Evolutionary conservation across 92 coral and sea anemone species (phyloP).

Genomic region (Epizoanthus illoricatus): DNA sequence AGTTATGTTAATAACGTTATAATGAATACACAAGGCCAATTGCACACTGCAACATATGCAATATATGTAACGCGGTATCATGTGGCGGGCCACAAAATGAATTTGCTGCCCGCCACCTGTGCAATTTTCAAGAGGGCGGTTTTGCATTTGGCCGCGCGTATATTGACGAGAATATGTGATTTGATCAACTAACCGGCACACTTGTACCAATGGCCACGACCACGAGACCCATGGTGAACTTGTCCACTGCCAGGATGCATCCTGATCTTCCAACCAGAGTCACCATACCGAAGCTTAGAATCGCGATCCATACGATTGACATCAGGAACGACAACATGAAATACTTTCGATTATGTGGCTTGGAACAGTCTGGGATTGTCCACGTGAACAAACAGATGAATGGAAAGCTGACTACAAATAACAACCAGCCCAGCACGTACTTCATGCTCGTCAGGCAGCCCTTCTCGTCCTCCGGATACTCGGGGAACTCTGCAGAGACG

Average conservation of each 20-base stretch:
- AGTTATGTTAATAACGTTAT: too few relatives aligned
- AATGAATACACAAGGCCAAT: too few relatives aligned
- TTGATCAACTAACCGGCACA: constrained; percentile 80
- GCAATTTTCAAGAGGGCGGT: too few relatives aligned
- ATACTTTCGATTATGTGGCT: constrained; percentile 92
- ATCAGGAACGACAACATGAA: constrained; percentile 83
- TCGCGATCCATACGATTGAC: constrained; percentile 96
- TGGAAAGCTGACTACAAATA: constrained; percentile 87
- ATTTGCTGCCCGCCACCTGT: too few relatives aligned
- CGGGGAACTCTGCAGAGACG: constrained; percentile 76
- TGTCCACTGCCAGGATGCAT: constrained; percentile 92
- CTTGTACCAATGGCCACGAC: constrained; percentile 99
- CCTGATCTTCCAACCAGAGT: constrained; percentile 97
- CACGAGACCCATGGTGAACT: constrained; percentile 99
- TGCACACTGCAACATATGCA: too few relatives aligned
- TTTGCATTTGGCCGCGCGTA: too few relatives aligned
- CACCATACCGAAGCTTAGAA: constrained; percentile 96
- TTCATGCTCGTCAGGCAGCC: constrained; percentile 48
- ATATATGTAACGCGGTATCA: too few relatives aligned
- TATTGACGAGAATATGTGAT: background rate
- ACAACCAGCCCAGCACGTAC: constrained; percentile 72
- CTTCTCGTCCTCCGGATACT: constrained; percentile 63
- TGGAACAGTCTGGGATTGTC: constrained; percentile 97
- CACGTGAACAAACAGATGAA: constrained; percentile 89
- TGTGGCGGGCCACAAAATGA: too few relatives aligned